phyloP scores from a whole-genome alignment of 2,797 vertebrate genomes.

The Antrozous pallidus region DNA sequence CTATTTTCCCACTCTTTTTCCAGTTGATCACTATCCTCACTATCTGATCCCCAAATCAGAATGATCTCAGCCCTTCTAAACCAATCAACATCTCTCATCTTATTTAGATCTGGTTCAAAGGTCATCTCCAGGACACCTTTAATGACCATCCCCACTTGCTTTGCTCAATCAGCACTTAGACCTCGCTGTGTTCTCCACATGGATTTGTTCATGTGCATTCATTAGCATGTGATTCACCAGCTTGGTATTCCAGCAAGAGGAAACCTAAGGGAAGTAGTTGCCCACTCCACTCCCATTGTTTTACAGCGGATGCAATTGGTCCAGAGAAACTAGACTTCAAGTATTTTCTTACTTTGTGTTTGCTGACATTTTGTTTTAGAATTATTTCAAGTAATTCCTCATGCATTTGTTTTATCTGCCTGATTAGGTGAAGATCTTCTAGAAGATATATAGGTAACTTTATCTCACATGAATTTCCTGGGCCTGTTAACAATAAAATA shows the following conservation, averaged over 20 bases:
- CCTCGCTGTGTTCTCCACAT: neutral
- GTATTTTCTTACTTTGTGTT: neutral
- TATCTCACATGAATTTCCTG: neutral
- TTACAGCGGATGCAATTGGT: neutral
- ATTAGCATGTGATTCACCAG: neutral
- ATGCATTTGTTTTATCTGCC: neutral
- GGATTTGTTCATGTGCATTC: neutral
- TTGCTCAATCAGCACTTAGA: neutral
- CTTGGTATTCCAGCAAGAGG: neutral
- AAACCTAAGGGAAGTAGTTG: neutral
- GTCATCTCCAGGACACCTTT: neutral
- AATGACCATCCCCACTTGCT: neutral
- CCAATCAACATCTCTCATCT: neutral
- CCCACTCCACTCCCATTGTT: neutral
- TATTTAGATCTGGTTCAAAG: neutral
- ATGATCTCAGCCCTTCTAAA: neutral
- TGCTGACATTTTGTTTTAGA: constrained; percentile 46
- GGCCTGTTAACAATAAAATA: constrained; percentile 18
- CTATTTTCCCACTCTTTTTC: neutral
- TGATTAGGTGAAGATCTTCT: constrained; percentile 32
- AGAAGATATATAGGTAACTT: constrained; percentile 6
- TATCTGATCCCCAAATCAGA: neutral
- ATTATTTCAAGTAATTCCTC: constrained; percentile 38
- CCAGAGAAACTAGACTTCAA: neutral
- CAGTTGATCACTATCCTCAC: neutral